Percentiles rank a stretch among this genome's conserved stretches.
phyloP scores from a whole-genome alignment of 2,888 invertebrate species.

The Galerucella pusilla region DNA sequence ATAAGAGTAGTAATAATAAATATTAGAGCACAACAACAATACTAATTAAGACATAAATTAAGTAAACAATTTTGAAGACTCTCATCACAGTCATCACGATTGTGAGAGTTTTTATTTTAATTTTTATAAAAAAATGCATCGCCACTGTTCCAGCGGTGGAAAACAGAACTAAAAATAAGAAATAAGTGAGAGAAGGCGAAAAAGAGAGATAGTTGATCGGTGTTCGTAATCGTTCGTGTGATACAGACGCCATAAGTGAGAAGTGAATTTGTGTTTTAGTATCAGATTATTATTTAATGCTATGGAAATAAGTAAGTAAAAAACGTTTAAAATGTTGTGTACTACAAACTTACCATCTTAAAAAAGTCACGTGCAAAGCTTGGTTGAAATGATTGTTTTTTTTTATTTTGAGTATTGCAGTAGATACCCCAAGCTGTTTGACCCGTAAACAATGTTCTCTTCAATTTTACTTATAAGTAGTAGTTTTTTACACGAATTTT shows the following conservation, averaged over 20 bases:
- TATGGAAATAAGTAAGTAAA: conserved; percentile 55
- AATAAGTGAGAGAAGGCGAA: conserved; percentile 11
- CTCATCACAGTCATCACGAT: too few relatives aligned
- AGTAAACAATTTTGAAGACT: too few relatives aligned
- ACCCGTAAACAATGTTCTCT: conserved; percentile 47
- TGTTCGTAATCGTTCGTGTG: conserved; percentile 26
- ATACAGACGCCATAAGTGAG: conserved; percentile 59
- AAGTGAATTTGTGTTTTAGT: conserved; percentile 53
- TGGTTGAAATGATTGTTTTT: conserved; percentile 32
- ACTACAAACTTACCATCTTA: conserved; percentile 8
- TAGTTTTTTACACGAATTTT: conserved; percentile 16
- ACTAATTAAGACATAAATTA: too few relatives aligned
- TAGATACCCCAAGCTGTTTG: conserved; percentile 58
- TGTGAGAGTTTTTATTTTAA: neutral
- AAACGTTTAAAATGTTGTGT: conserved; percentile 23
- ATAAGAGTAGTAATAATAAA: too few relatives aligned
- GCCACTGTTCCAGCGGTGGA: neutral
- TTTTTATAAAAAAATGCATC: neutral
- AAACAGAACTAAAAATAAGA: conserved; percentile 6
- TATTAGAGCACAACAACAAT: too few relatives aligned
- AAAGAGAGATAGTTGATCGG: conserved; percentile 19
- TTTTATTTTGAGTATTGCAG: conserved; percentile 38
- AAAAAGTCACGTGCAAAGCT: conserved; percentile 8
- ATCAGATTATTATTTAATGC: conserved; percentile 49
- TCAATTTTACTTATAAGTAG: conserved; percentile 17